Percentiles rank a stretch among this genome's conserved stretches.
phyloP scores from a whole-genome alignment of 2,888 invertebrate species.

The Myopa tessellatipennis region DNA sequence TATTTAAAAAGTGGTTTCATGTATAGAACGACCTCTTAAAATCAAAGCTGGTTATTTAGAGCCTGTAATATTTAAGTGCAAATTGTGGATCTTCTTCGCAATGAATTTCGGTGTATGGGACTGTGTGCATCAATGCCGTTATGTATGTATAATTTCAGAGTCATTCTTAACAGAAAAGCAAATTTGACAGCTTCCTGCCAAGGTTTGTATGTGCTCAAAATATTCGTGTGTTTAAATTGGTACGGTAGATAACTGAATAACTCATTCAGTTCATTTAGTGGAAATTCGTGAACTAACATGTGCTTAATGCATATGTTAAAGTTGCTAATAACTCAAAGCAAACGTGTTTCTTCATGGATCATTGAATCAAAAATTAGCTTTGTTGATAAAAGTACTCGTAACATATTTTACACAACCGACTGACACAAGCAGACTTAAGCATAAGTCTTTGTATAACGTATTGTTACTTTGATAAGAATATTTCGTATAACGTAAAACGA shows the following conservation, averaged over 20 bases:
- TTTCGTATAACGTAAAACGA: too few relatives aligned
- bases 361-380: neutral
- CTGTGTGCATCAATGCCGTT: constrained; percentile 4
- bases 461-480: too few relatives aligned
- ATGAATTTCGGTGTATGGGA: constrained; percentile 19
- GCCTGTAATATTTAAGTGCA: neutral
- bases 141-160: constrained; percentile 37
- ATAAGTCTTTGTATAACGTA: too few relatives aligned
- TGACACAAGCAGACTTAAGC: too few relatives aligned
- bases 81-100: constrained; percentile 31
- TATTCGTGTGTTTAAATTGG: too few relatives aligned
- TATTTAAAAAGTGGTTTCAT: too few relatives aligned
- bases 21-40: too few relatives aligned
- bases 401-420: too few relatives aligned
- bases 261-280: neutral
- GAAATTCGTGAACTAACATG: neutral
- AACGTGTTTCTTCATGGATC: neutral
- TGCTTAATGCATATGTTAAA: too few relatives aligned
- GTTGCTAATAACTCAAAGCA: neutral
- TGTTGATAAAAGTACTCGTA: too few relatives aligned
- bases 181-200: constrained; percentile 26
- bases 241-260: neutral
- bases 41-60: too few relatives aligned
- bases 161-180: constrained; percentile 35
- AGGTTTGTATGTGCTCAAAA: neutral